Evolutionary conservation across 2,888 invertebrate genomes (phyloP).

Genomic region (Watsonalla cultraria): DNA sequence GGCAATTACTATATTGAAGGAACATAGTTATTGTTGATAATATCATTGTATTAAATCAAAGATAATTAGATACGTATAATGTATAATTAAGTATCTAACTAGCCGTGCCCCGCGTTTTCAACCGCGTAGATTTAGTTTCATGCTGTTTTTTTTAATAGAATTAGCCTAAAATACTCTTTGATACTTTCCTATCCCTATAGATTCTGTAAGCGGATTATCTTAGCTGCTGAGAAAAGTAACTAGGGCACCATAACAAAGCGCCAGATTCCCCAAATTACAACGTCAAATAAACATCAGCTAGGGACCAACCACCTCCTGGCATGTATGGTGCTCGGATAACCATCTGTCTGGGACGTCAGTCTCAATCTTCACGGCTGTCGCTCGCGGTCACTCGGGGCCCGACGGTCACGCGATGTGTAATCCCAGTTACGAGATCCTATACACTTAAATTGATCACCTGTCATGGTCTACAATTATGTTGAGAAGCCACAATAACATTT

Average conservation of each 20-base stretch:
- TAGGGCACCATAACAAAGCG: background rate
- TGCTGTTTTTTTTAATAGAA: too few species aligned
- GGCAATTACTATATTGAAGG: too few species aligned
- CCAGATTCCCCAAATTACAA: background rate
- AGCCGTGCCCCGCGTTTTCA: too few species aligned
- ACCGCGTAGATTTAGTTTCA: too few species aligned
- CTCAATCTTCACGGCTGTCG: constrained; percentile 40
- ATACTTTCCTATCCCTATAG: too few species aligned
- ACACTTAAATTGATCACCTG: constrained; percentile 1
- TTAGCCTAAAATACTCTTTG: too few species aligned
- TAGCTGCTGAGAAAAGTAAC: background rate
- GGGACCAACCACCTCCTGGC: constrained; percentile 2
- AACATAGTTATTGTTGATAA: too few species aligned
- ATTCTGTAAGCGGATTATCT: too few species aligned
- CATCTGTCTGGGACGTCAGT: constrained; percentile 25
- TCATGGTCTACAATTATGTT: background rate
- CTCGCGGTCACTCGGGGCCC: constrained; percentile 16
- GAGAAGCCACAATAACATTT: background rate
- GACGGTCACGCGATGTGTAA: constrained; percentile 25
- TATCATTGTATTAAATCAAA: too few species aligned
- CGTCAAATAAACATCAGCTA: background rate
- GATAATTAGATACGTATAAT: too few species aligned
- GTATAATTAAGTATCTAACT: too few species aligned
- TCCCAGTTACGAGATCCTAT: constrained; percentile 16
- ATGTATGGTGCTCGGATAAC: constrained; percentile 14